phyloP scores from a whole-genome alignment of 1,140 invertebrate species.

The Leptonema lineaticorne region DNA sequence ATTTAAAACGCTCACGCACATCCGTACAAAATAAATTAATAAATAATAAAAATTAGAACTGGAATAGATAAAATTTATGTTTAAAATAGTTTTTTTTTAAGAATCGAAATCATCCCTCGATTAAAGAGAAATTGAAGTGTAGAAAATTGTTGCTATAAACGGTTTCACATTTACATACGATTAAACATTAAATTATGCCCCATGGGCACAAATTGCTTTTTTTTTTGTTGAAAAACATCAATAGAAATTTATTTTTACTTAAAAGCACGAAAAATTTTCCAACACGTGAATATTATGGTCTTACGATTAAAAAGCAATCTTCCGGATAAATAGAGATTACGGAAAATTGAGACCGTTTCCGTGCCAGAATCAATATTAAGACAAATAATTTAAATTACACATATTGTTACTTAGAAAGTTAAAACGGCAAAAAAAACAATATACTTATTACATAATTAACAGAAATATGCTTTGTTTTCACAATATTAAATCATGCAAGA shows the following conservation, averaged over 20 bases:
- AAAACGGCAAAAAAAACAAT: too few species aligned
- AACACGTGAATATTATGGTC: background rate
- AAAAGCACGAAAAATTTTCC: constrained; percentile 13
- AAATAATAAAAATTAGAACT: too few species aligned
- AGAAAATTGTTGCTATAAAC: constrained; percentile 24
- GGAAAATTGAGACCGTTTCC: background rate
- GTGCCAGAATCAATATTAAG: too few species aligned
- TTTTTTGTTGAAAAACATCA: constrained; percentile 23
- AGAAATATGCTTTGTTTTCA: too few species aligned
- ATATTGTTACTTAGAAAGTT: too few species aligned
- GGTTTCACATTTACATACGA: constrained; percentile 36
- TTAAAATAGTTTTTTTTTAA: too few species aligned
- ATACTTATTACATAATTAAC: too few species aligned
- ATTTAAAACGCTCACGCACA: too few species aligned
- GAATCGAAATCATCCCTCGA: background rate
- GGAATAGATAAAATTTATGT: too few species aligned
- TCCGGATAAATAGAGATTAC: constrained; percentile 32
- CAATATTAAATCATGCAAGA: too few species aligned
- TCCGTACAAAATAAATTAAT: too few species aligned
- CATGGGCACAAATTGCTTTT: constrained; percentile 17
- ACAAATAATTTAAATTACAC: background rate
- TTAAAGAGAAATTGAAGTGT: background rate
- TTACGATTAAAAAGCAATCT: constrained; percentile 32
- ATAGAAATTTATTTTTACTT: constrained; percentile 38
- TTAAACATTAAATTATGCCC: constrained; percentile 22